phyloP scores from a whole-genome alignment of 2,113 vertebrate genomes.

The Gracilinanus agilis region DNA sequence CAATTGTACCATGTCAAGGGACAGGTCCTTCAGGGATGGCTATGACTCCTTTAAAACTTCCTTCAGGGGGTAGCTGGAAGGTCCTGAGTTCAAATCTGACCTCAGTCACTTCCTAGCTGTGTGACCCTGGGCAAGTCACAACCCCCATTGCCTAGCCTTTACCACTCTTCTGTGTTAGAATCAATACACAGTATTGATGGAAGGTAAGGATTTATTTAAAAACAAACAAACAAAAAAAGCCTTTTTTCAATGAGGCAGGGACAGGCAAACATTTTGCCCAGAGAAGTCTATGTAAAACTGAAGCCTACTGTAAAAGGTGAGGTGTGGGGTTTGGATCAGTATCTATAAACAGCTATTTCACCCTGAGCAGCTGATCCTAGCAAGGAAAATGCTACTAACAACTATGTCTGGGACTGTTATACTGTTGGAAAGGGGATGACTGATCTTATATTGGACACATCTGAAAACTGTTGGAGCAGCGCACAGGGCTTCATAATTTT shows the following conservation, averaged over 20 bases:
- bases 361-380: neutral
- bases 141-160: too few relatives aligned
- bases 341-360: neutral
- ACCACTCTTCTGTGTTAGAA: too few relatives aligned
- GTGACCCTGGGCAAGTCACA: too few relatives aligned
- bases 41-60: neutral
- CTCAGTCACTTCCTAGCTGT: too few relatives aligned
- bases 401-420: neutral
- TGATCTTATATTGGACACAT: neutral
- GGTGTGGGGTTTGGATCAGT: neutral
- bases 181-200: too few relatives aligned
- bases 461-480: neutral
- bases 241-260: neutral
- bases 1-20: neutral
- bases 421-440: neutral
- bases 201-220: too few relatives aligned
- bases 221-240: too few relatives aligned
- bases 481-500: neutral
- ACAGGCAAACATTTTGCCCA: neutral
- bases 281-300: neutral
- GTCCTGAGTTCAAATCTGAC: too few relatives aligned
- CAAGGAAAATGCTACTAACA: neutral
- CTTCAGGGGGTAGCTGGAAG: too few relatives aligned
- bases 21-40: neutral
- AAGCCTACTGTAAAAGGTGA: neutral